Conservation (phyloP, 2,888 invertebrate genomes). For the Euzetes globulus region DNA sequence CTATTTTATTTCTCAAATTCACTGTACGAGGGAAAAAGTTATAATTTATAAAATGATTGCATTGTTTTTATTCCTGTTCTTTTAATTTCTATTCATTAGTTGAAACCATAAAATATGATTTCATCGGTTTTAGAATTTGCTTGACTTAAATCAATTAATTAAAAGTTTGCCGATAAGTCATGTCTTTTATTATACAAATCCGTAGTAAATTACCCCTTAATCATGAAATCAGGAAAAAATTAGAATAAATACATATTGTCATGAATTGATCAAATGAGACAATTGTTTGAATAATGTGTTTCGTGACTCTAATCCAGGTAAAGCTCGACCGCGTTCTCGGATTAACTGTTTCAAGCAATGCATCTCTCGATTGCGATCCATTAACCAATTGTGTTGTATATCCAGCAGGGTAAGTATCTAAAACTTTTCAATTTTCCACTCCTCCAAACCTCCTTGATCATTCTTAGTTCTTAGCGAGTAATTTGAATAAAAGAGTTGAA, state of each 20-base stretch:
- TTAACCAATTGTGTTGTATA: constrained; percentile 83
- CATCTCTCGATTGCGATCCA: constrained; percentile 79
- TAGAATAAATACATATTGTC: not conserved
- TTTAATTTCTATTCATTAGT: no score
- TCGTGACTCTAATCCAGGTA: constrained; percentile 57
- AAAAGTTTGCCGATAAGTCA: no score
- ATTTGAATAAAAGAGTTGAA: no score
- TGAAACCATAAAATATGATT: no score
- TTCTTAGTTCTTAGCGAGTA: no score
- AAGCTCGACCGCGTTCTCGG: constrained; percentile 90
- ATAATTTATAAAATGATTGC: no score
- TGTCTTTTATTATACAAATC: no score
- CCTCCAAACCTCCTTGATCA: not conserved
- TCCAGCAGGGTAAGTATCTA: constrained; percentile 81
- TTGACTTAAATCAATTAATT: no score
- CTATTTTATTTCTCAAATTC: no score
- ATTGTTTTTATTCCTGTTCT: no score
- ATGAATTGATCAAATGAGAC: not conserved
- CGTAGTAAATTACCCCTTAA: not conserved
- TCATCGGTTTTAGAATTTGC: no score
- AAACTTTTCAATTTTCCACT: not conserved
- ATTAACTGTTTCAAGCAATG: constrained; percentile 85
- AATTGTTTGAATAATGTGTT: not conserved
- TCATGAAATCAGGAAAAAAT: not conserved
- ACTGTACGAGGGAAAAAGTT: no score